These are phyloP conservation scores for Cacatua alba DNA, from an alignment of 2,113 vertebrate species.

Conservation along the genomic window DNA sequence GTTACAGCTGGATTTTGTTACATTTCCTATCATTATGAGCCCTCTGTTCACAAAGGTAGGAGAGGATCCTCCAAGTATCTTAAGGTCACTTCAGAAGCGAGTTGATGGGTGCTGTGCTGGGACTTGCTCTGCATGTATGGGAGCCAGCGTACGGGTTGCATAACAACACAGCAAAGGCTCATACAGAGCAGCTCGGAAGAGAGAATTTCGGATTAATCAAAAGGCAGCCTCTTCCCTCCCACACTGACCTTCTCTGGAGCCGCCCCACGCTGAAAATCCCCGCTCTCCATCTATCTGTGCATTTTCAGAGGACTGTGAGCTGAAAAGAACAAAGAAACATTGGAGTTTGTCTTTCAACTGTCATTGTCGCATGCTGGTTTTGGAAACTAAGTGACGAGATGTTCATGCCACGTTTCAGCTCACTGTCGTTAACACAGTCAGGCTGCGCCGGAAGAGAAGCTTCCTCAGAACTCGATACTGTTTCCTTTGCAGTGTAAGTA, in stretches of 20 bases:
- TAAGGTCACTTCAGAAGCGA: background rate
- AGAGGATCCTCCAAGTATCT: background rate
- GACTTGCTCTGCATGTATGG: background rate
- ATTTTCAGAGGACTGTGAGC: background rate
- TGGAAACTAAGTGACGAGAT: background rate
- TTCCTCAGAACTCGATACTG: background rate
- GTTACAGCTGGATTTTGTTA: background rate
- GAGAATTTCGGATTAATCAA: background rate
- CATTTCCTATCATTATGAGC: background rate
- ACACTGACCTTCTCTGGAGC: background rate
- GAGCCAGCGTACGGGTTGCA: background rate
- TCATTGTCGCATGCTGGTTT: background rate
- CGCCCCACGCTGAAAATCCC: background rate
- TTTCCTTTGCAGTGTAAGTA: background rate
- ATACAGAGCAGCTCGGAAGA: background rate
- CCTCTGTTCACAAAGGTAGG: background rate
- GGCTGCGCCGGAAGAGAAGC: background rate
- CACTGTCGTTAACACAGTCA: background rate
- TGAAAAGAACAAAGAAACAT: background rate
- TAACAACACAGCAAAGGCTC: accelerated
- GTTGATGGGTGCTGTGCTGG: accelerated
- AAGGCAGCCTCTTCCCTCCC: background rate
- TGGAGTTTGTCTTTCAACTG: background rate
- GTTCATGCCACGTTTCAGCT: background rate
- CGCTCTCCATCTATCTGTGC: background rate